These are phyloP conservation scores for Monochamus saltuarius DNA, from an alignment of 1,140 invertebrate species.

Conservation along the genomic window DNA sequence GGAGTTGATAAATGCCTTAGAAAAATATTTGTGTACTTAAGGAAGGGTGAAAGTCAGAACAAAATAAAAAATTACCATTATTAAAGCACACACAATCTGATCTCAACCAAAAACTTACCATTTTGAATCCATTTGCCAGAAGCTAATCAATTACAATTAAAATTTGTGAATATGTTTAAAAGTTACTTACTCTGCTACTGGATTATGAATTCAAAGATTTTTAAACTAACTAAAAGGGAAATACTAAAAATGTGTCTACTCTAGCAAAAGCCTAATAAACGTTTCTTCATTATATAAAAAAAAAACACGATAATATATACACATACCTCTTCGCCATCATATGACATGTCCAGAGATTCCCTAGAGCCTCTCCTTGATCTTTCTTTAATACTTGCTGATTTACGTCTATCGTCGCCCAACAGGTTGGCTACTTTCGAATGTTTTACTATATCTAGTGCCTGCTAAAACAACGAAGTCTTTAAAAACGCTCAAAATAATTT, in stretches of 20 bases:
- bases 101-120: too few relatives aligned
- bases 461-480: conserved; percentile 19
- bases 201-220: too few relatives aligned
- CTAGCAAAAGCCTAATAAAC: background rate
- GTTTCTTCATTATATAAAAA: background rate
- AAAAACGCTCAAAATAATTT: background rate
- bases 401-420: conserved; percentile 56
- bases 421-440: conserved; percentile 79
- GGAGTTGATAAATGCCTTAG: too few relatives aligned
- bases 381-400: conserved; percentile 48
- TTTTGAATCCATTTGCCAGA: too few relatives aligned
- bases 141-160: too few relatives aligned
- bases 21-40: too few relatives aligned
- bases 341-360: conserved; percentile 64
- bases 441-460: conserved; percentile 88
- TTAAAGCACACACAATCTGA: too few relatives aligned
- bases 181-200: background rate
- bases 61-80: too few relatives aligned
- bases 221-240: background rate
- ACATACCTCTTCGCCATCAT: conserved; percentile 62
- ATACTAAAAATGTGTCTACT: conserved; percentile 2
- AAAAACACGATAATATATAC: background rate
- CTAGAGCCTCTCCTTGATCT: conserved; percentile 59
- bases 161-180: background rate
- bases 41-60: too few relatives aligned